Base-by-base conservation (phyloP, 2,888 invertebrate species). In the Amphipyra berbera region DNA sequence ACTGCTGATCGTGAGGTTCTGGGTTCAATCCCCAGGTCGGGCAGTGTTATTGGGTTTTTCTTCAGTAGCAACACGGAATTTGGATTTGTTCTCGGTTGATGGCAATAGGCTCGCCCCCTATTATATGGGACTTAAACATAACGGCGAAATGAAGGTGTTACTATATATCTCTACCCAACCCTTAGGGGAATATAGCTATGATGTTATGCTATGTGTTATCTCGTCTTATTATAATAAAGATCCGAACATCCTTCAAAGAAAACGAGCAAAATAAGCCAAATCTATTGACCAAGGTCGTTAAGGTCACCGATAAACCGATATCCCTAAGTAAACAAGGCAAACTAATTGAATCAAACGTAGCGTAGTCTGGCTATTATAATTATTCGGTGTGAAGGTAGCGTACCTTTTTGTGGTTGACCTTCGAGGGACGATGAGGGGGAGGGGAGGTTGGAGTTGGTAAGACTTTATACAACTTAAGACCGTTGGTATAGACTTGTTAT, bases 301-400 rank as follows among this genome's bases (percentile, higher is more conserved):
- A 4, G 42, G 37, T 81, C 82, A 79, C 73, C 81, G 80, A 83
- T 85, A 82, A 74, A 73, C 83, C 74, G 65, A 84, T 78, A 74
- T 75, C 47, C 85, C 89, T 87, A 86, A 87, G 78, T 80, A 86
- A 88, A 89, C 85, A 88, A 61, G 58, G 15, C 14, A 12, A 4
- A 10, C 40, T 68, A 71, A 76, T 68, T 71, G 47, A 76, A 76
- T 68, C 50, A 40, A 53, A 27, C 14, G 12, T n/a, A 15, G 15
- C 56, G n/a, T 47, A 44, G 7, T 55, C 13, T 21, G 44, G 35
- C 8, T 42, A 15, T 73, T 35, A 48, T 57, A 73, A 67, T 67
- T 73, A 61, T 68, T 42, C n/a, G 27, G 21, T 40, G 30, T 33
- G 48, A 57, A 44, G 9, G 15, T 48, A 12, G 10, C 8, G 8